Conservation (phyloP, 2,888 invertebrate species). For the Himalopsyche kuldschensis region DNA sequence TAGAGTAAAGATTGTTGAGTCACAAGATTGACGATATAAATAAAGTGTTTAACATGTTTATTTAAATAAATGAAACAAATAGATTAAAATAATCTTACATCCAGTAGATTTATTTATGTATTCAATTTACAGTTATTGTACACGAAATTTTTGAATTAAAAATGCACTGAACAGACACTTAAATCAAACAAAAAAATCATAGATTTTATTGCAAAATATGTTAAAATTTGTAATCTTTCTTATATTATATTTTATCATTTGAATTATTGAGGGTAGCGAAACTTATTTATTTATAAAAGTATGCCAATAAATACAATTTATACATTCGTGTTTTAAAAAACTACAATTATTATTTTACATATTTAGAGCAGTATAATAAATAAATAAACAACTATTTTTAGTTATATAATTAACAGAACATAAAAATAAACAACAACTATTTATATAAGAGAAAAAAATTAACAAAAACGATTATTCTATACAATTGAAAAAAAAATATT, state of each 20-base stretch:
- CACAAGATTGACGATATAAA: no score
- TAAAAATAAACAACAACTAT: neutral
- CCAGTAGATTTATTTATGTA: conserved; percentile 14
- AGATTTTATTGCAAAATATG: neutral
- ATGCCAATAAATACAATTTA: conserved; percentile 6
- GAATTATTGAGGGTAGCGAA: neutral
- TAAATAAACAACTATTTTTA: conserved; percentile 5
- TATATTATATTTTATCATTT: neutral
- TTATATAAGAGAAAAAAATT: neutral
- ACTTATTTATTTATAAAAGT: neutral
- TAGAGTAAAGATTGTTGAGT: no score
- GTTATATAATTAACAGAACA: neutral
- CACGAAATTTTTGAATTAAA: conserved; percentile 9
- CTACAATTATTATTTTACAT: neutral
- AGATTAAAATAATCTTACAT: conserved; percentile 13
- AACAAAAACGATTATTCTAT: neutral
- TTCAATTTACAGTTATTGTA: conserved; percentile 22
- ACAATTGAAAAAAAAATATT: neutral
- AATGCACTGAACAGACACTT: neutral
- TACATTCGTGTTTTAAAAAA: neutral
- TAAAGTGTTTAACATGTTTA: no score
- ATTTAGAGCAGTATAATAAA: conserved; percentile 1
- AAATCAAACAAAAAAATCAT: neutral
- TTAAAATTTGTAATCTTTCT: neutral
- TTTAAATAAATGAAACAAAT: neutral